Conservation (phyloP, 2,797 vertebrate genomes). For the Cetoscarus ocellatus region DNA sequence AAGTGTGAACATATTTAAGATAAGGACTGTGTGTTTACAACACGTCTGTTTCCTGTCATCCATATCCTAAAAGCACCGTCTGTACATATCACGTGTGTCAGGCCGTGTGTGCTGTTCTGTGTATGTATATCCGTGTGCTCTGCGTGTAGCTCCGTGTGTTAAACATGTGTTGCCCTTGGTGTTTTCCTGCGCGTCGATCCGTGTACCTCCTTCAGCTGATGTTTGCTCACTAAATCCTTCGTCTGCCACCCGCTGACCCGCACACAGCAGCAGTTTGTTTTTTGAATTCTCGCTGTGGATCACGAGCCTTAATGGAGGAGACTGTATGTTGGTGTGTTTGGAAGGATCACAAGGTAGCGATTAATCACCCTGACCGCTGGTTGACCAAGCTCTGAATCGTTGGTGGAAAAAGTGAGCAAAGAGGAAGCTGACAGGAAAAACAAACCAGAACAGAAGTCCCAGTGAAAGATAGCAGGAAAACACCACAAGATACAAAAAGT, state of each 20-base stretch:
- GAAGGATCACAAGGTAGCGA: slow-evolving; percentile 61
- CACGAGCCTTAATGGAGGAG: slow-evolving; percentile 27
- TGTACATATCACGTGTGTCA: neutral
- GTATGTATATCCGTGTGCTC: too few species aligned
- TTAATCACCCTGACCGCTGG: slow-evolving; percentile 63
- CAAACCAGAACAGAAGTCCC: neutral
- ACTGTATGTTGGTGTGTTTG: slow-evolving; percentile 37
- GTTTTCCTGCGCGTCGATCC: neutral
- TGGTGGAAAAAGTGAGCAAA: slow-evolving; percentile 19
- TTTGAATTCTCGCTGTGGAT: slow-evolving; percentile 5
- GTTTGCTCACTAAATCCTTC: neutral
- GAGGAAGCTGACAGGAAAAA: neutral
- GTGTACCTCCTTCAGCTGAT: neutral
- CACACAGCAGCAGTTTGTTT: slow-evolving; percentile 38
- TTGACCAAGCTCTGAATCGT: slow-evolving; percentile 18
- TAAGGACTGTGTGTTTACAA: neutral
- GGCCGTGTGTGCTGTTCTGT: neutral
- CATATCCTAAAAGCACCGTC: neutral
- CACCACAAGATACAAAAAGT: neutral
- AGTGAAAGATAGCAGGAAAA: neutral
- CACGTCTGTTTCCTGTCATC: neutral
- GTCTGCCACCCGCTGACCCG: neutral
- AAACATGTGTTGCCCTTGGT: neutral
- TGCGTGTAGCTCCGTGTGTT: too few species aligned
- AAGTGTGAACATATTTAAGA: neutral